Percentiles rank a stretch among this genome's conserved stretches.
Evolutionary conservation across 2,797 vertebrate species (phyloP).

Genomic region (Thripadectes ignobilis): DNA sequence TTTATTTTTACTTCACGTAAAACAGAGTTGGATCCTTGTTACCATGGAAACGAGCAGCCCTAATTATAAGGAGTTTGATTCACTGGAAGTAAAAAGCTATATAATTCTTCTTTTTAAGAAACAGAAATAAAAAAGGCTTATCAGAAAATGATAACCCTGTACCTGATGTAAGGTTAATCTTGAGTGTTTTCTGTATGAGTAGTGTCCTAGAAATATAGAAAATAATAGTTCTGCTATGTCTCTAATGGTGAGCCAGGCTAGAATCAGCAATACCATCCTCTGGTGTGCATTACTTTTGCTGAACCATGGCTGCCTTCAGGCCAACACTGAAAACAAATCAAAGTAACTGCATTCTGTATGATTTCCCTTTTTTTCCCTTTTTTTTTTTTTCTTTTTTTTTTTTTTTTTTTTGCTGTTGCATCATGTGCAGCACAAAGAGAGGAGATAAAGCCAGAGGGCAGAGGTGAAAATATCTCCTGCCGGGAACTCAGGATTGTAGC

Average conservation of each 20-base stretch:
- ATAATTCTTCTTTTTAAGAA: conserved; percentile 52
- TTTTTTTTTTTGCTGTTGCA: not conserved
- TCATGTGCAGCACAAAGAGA: not conserved
- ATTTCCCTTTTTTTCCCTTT: not conserved
- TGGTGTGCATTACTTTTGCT: conserved; percentile 6
- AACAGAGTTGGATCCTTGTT: conserved; percentile 74
- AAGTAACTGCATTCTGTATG: not conserved
- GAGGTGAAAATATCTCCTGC: conserved; percentile 32
- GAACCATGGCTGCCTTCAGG: not conserved
- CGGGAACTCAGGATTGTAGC: not conserved
- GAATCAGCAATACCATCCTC: not conserved
- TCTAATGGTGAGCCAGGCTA: not conserved
- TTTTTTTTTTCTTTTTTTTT: not conserved
- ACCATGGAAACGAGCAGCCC: conserved; percentile 79
- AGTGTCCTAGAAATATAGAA: not conserved
- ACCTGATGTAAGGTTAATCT: conserved; percentile 36
- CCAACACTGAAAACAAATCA: conserved; percentile 5
- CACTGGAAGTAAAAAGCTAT: conserved; percentile 68
- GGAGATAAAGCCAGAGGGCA: conserved; percentile 28
- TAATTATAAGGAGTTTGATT: conserved; percentile 81
- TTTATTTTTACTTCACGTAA: conserved; percentile 72
- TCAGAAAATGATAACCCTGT: conserved; percentile 44
- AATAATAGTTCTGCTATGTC: not conserved
- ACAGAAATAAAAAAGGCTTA: not conserved
- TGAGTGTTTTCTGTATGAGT: not conserved